These are phyloP conservation scores for Montipora sp. DNA, from an alignment of 64 coral and sea anemone species.

Conservation along the genomic window DNA sequence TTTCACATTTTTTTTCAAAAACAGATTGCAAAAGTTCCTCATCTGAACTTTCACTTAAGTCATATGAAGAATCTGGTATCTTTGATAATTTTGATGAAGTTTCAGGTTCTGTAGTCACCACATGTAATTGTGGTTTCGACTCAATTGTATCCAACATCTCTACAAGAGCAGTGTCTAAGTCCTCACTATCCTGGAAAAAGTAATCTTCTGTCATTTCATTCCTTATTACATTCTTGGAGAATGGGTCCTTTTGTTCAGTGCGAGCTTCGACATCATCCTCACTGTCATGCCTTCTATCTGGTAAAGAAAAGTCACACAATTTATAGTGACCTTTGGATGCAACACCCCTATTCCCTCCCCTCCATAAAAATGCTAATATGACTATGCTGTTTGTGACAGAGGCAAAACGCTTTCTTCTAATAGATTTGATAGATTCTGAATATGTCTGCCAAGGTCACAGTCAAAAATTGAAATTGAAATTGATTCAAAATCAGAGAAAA, in stretches of 20 bases:
- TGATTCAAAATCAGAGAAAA: too few relatives aligned
- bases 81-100: neutral
- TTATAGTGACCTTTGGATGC: neutral
- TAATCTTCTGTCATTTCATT: neutral
- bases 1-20: neutral
- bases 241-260: neutral
- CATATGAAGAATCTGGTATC: too few relatives aligned
- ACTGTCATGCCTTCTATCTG: neutral
- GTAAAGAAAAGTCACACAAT: neutral
- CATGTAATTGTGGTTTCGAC: neutral
- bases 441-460: too few relatives aligned
- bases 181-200: neutral
- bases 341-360: too few relatives aligned
- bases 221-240: neutral
- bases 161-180: neutral
- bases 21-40: neutral
- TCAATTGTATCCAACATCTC: constrained; percentile 1
- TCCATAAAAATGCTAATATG: too few relatives aligned
- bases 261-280: neutral
- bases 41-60: neutral
- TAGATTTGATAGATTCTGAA: too few relatives aligned
- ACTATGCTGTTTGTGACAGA: too few relatives aligned
- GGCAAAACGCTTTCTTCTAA: too few relatives aligned
- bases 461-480: too few relatives aligned
- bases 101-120: neutral